These are phyloP conservation scores for Halichondria panicea DNA, from an alignment of 37 sponge, comb jelly and placozoan genomes.

Conservation along the genomic window DNA sequence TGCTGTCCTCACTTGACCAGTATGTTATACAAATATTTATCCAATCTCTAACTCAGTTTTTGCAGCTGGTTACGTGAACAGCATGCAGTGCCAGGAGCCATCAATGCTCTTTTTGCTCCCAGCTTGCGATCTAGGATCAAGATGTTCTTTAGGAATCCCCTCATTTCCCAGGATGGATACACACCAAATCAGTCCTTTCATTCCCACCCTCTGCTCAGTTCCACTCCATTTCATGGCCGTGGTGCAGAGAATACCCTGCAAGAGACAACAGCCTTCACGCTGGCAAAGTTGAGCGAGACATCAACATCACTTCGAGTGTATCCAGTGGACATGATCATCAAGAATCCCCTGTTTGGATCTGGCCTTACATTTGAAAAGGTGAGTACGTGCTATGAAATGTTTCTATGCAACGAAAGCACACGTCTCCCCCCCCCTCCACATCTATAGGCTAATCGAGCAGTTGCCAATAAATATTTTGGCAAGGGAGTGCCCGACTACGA, in stretches of 20 bases:
- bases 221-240: conserved; percentile 22
- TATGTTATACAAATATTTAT: neutral
- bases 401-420: neutral
- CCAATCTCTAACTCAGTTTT: neutral
- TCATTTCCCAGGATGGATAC: conserved; percentile 10
- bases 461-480: conserved; percentile 62
- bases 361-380: conserved; percentile 38
- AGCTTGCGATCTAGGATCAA: conserved; percentile 25
- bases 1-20: conserved; percentile 58
- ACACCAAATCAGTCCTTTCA: neutral
- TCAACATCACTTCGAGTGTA: neutral
- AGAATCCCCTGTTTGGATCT: conserved; percentile 67
- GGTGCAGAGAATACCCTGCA: neutral
- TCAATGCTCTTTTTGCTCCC: conserved; percentile 53
- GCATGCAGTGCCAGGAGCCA: conserved; percentile 47
- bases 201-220: conserved; percentile 2
- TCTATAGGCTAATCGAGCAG: conserved; percentile 29
- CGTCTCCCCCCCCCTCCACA: neutral
- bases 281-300: neutral
- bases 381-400: neutral
- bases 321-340: conserved; percentile 54
- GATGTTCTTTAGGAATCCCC: conserved; percentile 49
- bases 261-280: neutral
- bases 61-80: conserved; percentile 67
- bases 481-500: conserved; percentile 61